Conservation (phyloP, 2,797 vertebrate species). For the Fundulus diaphanus region DNA sequence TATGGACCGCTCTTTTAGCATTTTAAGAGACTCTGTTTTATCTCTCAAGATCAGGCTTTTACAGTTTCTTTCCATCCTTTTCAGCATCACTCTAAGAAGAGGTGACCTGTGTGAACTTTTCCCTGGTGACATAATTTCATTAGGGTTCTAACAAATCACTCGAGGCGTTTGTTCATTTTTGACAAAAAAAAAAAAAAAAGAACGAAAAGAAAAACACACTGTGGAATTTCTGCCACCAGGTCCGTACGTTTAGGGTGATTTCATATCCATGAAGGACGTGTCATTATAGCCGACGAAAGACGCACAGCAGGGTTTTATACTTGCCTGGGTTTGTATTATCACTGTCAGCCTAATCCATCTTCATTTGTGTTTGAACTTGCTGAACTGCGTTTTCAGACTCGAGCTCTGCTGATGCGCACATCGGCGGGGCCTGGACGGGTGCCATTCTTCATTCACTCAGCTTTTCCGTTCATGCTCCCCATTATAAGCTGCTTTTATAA, state of each 20-base stretch:
- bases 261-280: constrained; percentile 40
- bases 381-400: constrained; percentile 69
- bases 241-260: constrained; percentile 34
- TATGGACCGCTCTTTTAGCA: constrained; percentile 20
- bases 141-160: constrained; percentile 27
- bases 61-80: constrained; percentile 18
- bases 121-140: constrained; percentile 43
- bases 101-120: constrained; percentile 36
- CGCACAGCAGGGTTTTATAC: constrained; percentile 35
- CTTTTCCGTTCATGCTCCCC: constrained; percentile 68
- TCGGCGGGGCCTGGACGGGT: constrained; percentile 62
- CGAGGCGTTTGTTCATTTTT: constrained; percentile 13
- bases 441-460: constrained; percentile 73
- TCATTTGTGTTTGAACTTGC: constrained; percentile 76
- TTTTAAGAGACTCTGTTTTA: constrained; percentile 46
- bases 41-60: constrained; percentile 14
- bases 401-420: constrained; percentile 63
- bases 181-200: neutral
- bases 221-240: constrained; percentile 34
- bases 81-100: constrained; percentile 12
- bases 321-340: constrained; percentile 53
- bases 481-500: constrained; percentile 63
- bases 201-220: constrained; percentile 24
- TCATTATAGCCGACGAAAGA: constrained; percentile 50
- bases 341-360: constrained; percentile 65